A percentile compares a stretch with the other conserved stretches of the same genome.
phyloP scores from a whole-genome alignment of 2,113 vertebrate genomes.

The Desmodus rotundus region DNA sequence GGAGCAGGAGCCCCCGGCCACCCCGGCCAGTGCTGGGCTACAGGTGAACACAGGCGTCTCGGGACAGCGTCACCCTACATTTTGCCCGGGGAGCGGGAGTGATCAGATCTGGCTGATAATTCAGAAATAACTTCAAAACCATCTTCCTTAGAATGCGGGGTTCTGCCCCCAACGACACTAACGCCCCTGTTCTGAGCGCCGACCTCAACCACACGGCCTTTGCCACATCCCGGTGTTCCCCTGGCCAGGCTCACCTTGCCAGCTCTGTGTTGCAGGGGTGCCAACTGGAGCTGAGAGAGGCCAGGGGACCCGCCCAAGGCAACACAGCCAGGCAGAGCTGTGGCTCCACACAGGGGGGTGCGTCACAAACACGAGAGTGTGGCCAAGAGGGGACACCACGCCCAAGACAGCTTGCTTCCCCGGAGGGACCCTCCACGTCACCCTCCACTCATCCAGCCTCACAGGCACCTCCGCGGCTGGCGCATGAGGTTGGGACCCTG shows the following conservation, averaged over 20 bases:
- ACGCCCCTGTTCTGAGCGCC: not conserved
- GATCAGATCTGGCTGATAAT: rapidly evolving
- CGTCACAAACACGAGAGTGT: rapidly evolving
- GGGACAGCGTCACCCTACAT: not conserved
- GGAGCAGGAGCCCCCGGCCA: rapidly evolving
- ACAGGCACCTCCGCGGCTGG: rapidly evolving
- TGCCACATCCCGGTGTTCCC: rapidly evolving
- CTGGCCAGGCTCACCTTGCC: too few species aligned
- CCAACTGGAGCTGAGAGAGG: not conserved
- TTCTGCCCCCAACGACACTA: rapidly evolving
- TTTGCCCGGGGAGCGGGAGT: not conserved
- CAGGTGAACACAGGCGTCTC: rapidly evolving
- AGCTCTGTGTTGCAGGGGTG: rapidly evolving
- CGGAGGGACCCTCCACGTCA: not conserved
- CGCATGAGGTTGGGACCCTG: not conserved
- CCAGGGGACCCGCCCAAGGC: not conserved
- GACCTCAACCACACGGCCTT: rapidly evolving
- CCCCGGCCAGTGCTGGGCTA: not conserved
- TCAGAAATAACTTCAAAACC: not conserved
- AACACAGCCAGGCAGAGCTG: not conserved
- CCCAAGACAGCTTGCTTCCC: too few species aligned
- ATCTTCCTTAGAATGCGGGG: rapidly evolving
- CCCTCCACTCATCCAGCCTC: rapidly evolving
- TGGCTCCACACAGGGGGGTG: rapidly evolving
- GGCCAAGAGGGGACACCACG: rapidly evolving